Base-by-base conservation (phyloP, 2,797 vertebrate species). In the Huso huso region DNA sequence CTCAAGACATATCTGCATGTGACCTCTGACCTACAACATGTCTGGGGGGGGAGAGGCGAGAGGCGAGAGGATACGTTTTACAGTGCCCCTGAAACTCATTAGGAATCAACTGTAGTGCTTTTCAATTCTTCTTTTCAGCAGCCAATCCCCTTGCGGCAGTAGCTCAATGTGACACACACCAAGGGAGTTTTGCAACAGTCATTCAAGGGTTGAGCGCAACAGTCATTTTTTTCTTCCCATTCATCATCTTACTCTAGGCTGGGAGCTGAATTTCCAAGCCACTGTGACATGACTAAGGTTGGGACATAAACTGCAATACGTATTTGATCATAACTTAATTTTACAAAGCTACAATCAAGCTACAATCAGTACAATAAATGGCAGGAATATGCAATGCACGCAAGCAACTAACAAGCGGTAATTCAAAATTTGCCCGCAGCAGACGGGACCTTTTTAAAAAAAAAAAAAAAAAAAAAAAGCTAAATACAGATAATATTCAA, bases 321-420 rank as follows among this genome's bases (percentile, higher is more conserved):
- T 75, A 83, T 87, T 87, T 88, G 85, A 89, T 88, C 86, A 86
- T 73, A 83, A 88, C 86, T 86, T 83, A 81, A 82, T 86, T 87
- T 83, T 86, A 86, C 84, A 83, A 81, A 18, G 15, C 15, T 18
- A 18, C 15, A 18, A 18, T 86, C 79, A 81, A 81, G 70, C 74
- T 70, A 69, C 71, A 77, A 77, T 80, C 11, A 55, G 71, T 74
- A 55, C 49, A 69, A 73, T 77, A 18, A 18, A 83, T 81, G 75
- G 78, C 75, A 82, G 73, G 66, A 77, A 74, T 76, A 83, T 75
- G 65, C 76, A 80, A 78, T 68, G 79, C 64, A 66, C 62, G 18
- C 73, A 74, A 63, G 72, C 73, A 83, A 75, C 77, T 77, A 82
- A 74, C 67, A 66, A 78, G 83, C 78, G 73, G 75, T 65, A 77